phyloP scores from a whole-genome alignment of 2,888 invertebrate genomes.

The Chymomyza procnemis region DNA sequence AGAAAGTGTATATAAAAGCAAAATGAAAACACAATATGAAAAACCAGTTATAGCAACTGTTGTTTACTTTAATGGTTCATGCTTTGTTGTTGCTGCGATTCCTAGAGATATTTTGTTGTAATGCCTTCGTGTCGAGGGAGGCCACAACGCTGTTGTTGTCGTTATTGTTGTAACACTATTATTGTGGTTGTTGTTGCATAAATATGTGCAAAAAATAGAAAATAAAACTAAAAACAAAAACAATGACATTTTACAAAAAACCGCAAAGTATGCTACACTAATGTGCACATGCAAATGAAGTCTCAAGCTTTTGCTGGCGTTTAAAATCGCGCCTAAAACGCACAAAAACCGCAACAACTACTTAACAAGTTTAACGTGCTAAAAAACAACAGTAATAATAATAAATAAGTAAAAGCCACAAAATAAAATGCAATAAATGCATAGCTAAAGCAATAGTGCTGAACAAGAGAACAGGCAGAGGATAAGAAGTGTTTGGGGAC shows the following conservation, averaged over 20 bases:
- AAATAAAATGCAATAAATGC: constrained; percentile 38
- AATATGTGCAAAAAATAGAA: constrained; percentile 3
- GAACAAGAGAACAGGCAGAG: neutral
- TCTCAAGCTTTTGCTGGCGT: constrained; percentile 27
- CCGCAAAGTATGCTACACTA: constrained; percentile 61
- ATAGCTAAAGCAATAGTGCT: constrained; percentile 9
- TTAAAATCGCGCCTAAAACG: constrained; percentile 30
- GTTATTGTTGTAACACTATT: constrained; percentile 23
- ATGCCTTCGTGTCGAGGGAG: constrained; percentile 40
- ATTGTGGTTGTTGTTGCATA: constrained; percentile 26
- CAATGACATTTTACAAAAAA: constrained; percentile 21
- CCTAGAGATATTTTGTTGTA: constrained; percentile 24
- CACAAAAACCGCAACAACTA: constrained; percentile 8
- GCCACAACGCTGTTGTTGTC: constrained; percentile 17
- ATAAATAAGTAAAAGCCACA: constrained; percentile 33
- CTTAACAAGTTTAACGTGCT: constrained; percentile 38
- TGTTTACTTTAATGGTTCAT: constrained; percentile 37
- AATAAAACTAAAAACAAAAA: constrained; percentile 18
- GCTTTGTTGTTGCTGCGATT: constrained; percentile 36
- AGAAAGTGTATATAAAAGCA: constrained; percentile 17
- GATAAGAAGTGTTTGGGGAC: neutral
- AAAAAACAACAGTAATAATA: constrained; percentile 26
- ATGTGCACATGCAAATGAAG: constrained; percentile 28
- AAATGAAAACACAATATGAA: constrained; percentile 27
- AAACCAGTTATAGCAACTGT: constrained; percentile 62